Conservation (phyloP, 2,888 invertebrate species). For the Ceramica pisi region DNA sequence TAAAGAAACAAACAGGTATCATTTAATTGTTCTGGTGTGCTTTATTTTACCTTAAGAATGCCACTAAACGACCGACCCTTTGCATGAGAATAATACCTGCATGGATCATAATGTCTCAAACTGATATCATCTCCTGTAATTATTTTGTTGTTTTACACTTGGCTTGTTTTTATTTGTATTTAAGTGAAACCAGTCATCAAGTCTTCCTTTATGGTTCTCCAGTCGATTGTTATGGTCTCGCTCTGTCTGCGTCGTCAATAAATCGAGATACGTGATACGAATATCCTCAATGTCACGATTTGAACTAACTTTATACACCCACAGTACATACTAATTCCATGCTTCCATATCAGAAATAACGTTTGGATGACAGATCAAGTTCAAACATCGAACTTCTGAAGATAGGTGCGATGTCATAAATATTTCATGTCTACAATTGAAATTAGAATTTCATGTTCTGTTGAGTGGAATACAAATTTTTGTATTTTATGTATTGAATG, state of each 20-base stretch:
- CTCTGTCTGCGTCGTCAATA: conserved; percentile 63
- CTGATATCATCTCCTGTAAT: conserved; percentile 31
- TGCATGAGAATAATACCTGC: conserved; percentile 20
- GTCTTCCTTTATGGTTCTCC: conserved; percentile 52
- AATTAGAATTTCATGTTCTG: conserved; percentile 31
- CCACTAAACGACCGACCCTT: conserved; percentile 2
- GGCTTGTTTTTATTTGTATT: conserved; percentile 48
- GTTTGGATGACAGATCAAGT: conserved; percentile 44
- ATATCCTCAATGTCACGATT: conserved; percentile 53
- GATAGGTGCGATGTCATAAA: not conserved
- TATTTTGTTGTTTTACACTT: conserved; percentile 41
- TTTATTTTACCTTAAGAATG: not conserved
- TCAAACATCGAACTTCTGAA: conserved; percentile 34
- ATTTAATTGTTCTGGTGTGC: not conserved
- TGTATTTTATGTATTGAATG: not conserved
- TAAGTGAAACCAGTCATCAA: conserved; percentile 48
- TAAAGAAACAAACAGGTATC: not conserved
- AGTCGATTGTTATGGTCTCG: conserved; percentile 71
- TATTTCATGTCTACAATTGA: conserved; percentile 24
- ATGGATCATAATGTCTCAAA: conserved; percentile 7
- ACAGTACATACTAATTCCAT: conserved; percentile 7
- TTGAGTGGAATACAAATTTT: conserved; percentile 21
- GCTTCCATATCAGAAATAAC: conserved; percentile 32
- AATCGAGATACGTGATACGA: conserved; percentile 65
- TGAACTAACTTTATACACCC: conserved; percentile 2